Conservation (phyloP, 2,797 vertebrate genomes). For the Capromys pilorides region DNA sequence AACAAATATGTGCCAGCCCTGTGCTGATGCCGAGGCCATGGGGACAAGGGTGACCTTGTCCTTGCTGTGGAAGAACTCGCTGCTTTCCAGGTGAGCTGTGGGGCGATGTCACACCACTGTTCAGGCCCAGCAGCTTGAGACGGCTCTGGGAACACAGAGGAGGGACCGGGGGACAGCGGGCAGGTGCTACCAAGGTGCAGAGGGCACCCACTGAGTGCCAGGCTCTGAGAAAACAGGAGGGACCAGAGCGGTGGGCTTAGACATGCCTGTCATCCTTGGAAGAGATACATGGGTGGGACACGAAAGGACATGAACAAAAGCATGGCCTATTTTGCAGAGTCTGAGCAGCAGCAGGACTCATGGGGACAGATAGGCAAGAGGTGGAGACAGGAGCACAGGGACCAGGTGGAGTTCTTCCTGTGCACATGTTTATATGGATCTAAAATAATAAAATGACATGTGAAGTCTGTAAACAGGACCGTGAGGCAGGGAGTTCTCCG, state of each 20-base stretch:
- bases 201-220: neutral
- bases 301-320: neutral
- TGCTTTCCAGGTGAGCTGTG: neutral
- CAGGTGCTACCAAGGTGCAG: neutral
- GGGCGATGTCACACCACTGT: neutral
- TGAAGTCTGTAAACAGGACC: neutral
- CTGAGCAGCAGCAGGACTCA: neutral
- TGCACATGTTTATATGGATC: neutral
- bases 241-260: neutral
- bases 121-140: neutral
- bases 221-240: neutral
- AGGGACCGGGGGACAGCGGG: neutral
- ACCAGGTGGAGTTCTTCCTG: neutral
- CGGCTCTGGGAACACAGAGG: neutral
- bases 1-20: neutral
- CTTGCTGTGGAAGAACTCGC: neutral
- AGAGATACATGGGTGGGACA: neutral
- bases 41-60: constrained; percentile 38
- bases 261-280: neutral
- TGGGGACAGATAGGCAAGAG: neutral
- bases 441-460: neutral
- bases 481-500: neutral
- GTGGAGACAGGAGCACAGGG: neutral
- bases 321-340: neutral
- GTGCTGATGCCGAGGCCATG: neutral